These are phyloP conservation scores for Teleiodes luculella DNA, from an alignment of 2,888 invertebrate genomes.

Conservation along the genomic window DNA sequence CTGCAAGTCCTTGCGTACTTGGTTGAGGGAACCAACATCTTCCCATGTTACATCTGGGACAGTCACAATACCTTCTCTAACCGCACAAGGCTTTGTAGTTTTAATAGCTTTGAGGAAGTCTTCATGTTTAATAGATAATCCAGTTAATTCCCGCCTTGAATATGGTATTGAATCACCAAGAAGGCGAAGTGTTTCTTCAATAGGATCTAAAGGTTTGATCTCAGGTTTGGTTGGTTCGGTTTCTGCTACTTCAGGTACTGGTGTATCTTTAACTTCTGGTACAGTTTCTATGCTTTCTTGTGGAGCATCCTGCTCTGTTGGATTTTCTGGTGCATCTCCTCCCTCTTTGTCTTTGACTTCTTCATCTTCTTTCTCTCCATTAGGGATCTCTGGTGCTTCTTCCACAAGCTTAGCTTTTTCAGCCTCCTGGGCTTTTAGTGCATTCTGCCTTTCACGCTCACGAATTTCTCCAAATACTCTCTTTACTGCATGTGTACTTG, in stretches of 20 bases:
- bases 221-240: slow-evolving; percentile 17
- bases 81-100: slow-evolving; percentile 93
- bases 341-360: slow-evolving; percentile 30
- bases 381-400: slow-evolving; percentile 48
- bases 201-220: slow-evolving; percentile 36
- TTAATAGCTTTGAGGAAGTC: slow-evolving; percentile 90
- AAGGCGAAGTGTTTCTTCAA: slow-evolving; percentile 80
- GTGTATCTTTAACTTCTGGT: slow-evolving; percentile 24
- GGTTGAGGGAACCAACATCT: slow-evolving; percentile 94
- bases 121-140: slow-evolving; percentile 83
- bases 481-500: slow-evolving; percentile 92
- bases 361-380: slow-evolving; percentile 59
- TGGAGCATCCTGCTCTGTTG: slow-evolving; percentile 16
- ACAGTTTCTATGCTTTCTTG: slow-evolving; percentile 28
- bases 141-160: slow-evolving; percentile 79
- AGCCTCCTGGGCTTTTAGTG: slow-evolving; percentile 26
- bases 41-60: slow-evolving; percentile 98
- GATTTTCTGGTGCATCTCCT: slow-evolving; percentile 35
- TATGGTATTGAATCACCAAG: slow-evolving; percentile 83
- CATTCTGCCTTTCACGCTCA: slow-evolving; percentile 23
- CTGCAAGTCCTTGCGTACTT: slow-evolving; percentile 93
- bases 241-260: not conserved
- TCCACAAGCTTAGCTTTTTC: slow-evolving; percentile 31
- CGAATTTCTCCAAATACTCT: slow-evolving; percentile 64
- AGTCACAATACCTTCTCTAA: slow-evolving; percentile 97